phyloP scores from a whole-genome alignment of 2,888 invertebrate species.

The Stenchaetothrips biformis region DNA sequence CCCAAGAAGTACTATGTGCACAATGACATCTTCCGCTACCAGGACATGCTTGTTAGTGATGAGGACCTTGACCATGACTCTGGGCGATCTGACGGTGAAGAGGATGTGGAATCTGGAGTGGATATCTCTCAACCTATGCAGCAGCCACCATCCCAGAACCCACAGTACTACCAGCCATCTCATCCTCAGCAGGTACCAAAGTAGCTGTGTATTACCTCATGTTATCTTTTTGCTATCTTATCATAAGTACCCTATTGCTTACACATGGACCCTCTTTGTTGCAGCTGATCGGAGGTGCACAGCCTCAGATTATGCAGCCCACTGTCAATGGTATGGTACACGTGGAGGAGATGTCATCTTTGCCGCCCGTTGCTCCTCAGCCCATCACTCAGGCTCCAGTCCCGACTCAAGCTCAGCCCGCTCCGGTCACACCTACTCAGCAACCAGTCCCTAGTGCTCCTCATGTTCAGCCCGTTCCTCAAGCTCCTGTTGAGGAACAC shows the following conservation, averaged over 20 bases:
- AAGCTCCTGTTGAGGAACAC: background rate
- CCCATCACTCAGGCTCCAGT: slow-evolving; percentile 35
- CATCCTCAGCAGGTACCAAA: slow-evolving; percentile 4
- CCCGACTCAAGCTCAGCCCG: slow-evolving; percentile 38
- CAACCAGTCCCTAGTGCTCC: slow-evolving; percentile 39
- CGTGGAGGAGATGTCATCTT: slow-evolving; percentile 29
- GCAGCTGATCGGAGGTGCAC: slow-evolving; percentile 1
- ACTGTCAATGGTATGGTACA: slow-evolving; percentile 22
- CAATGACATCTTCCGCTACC: slow-evolving; percentile 96
- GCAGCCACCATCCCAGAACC: slow-evolving; percentile 35
- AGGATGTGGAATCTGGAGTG: slow-evolving; percentile 51
- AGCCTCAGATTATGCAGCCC: background rate
- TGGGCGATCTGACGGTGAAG: slow-evolving; percentile 61
- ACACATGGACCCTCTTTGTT: no score
- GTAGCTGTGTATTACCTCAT: background rate
- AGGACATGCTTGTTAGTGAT: slow-evolving; percentile 57
- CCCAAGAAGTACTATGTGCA: slow-evolving; percentile 98
- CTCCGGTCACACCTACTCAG: slow-evolving; percentile 25
- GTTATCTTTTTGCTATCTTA: background rate
- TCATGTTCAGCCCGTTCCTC: background rate
- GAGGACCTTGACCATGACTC: slow-evolving; percentile 58
- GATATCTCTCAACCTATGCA: slow-evolving; percentile 1
- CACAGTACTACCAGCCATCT: slow-evolving; percentile 36
- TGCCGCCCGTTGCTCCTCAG: slow-evolving; percentile 34
- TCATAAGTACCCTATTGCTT: background rate